phyloP scores from a whole-genome alignment of 2,888 invertebrate species.

The Eupithecia dodoneata region DNA sequence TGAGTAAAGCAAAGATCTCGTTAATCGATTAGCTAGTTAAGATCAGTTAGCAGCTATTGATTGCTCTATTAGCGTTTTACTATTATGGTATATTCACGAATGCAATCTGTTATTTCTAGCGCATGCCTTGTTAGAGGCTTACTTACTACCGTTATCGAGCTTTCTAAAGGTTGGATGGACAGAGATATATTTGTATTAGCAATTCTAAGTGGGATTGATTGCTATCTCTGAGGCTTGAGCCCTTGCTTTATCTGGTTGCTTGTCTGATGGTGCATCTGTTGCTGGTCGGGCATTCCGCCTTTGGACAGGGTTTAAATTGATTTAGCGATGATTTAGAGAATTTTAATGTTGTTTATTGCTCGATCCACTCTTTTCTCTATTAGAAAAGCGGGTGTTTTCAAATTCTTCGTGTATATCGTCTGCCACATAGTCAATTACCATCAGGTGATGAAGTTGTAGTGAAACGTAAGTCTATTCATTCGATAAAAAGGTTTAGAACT shows the following conservation, averaged over 20 bases:
- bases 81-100: constrained; percentile 30
- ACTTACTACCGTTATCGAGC: constrained; percentile 17
- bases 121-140: not conserved
- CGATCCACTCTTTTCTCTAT: not conserved
- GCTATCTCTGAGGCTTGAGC: constrained; percentile 2
- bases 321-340: not conserved
- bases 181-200: constrained; percentile 16
- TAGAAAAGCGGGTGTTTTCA: not conserved
- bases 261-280: constrained; percentile 1
- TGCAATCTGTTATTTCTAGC: constrained; percentile 25
- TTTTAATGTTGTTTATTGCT: not conserved
- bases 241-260: constrained; percentile 1
- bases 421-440: not conserved
- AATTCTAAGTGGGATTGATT: constrained; percentile 13
- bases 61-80: constrained; percentile 28
- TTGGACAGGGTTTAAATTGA: not conserved
- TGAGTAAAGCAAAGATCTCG: constrained; percentile 6
- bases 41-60: constrained; percentile 31
- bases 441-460: not conserved
- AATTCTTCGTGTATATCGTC: no score
- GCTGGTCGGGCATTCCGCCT: not conserved
- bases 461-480: not conserved
- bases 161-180: constrained; percentile 4
- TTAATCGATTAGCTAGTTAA: constrained; percentile 24
- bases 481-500: not conserved